phyloP scores from a whole-genome alignment of 2,113 vertebrate species.

The Martes martes region DNA sequence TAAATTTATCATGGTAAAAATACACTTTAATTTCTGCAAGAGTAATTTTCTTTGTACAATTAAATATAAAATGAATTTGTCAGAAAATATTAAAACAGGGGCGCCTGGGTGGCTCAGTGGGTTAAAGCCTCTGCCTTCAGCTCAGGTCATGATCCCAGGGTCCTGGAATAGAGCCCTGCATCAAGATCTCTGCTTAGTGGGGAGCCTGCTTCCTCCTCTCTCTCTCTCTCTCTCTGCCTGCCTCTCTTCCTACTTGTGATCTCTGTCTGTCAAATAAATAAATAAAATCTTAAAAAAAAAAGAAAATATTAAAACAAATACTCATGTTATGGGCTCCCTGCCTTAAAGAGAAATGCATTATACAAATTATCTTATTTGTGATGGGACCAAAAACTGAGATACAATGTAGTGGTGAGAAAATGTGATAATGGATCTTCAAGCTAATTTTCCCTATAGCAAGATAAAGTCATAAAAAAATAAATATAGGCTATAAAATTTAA shows the following conservation, averaged over 20 bases:
- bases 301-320: constrained; percentile 19
- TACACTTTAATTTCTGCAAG: background rate
- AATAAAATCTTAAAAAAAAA: too few species aligned
- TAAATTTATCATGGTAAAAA: constrained; percentile 14
- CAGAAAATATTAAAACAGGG: constrained; percentile 9
- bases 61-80: constrained; percentile 19
- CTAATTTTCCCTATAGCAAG: background rate
- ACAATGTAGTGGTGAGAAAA: background rate
- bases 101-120: too few species aligned
- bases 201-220: too few species aligned
- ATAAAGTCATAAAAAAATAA: background rate
- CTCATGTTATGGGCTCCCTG: background rate
- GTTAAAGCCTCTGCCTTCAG: too few species aligned
- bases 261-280: too few species aligned
- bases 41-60: background rate
- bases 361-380: background rate
- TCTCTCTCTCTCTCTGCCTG: too few species aligned
- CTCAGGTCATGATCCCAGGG: too few species aligned
- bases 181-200: too few species aligned
- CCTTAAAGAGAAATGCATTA: background rate
- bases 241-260: too few species aligned
- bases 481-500: constrained; percentile 29
- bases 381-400: background rate
- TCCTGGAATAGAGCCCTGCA: too few species aligned
- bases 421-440: background rate